Base-by-base conservation (phyloP, 2,888 invertebrate genomes). In the Pocota personata region DNA sequence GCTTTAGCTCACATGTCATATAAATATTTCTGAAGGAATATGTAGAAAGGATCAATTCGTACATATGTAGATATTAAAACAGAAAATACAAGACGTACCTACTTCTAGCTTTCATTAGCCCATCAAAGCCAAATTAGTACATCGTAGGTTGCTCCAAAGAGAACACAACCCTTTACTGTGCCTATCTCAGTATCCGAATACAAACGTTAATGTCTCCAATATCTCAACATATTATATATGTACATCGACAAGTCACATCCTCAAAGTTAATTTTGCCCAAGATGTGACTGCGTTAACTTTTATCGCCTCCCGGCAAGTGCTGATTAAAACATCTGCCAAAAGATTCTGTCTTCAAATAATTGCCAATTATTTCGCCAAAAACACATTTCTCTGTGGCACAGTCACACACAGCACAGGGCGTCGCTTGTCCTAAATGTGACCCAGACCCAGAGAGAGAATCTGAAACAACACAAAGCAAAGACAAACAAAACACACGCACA, bases 261-360 rank as follows among this genome's bases (percentile, higher is more conserved):
- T 30, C 7, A 55, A 32, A 55, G 24, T 30, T 8, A 48, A 48
- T 21, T 48, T 48, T 48, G 27, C 43, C 60, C 32, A 66, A 14
- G 10, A 32, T 71, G 46, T 14, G 57, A 71, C 60, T 71, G 64
- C 57, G 71, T 78, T 71, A 71, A 72, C 46, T 64, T 79, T 79
- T 71, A 72, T 72, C 71, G 78, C 78, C 78, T 64, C 69, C 32
- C 57, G 46, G 78, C 78, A 35, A 55, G 71, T 64, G 62, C 58
- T 82, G 76, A 82, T 72, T 66, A 77, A 82, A 82, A 58, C 77
- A 82, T 82, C 82, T 82, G 77, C 50, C 64, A 52, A 30, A 58
- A 67, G 60, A 78, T 72, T 71, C 60, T 48, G 72, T 72, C 69
- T 35, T 24, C 79, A 79, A 80, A 80, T 80, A 58, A 79, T 78